Percentiles rank a stretch among this genome's conserved stretches.
Conservation (phyloP, 2,888 invertebrate genomes). For the Catocala sponsa region DNA sequence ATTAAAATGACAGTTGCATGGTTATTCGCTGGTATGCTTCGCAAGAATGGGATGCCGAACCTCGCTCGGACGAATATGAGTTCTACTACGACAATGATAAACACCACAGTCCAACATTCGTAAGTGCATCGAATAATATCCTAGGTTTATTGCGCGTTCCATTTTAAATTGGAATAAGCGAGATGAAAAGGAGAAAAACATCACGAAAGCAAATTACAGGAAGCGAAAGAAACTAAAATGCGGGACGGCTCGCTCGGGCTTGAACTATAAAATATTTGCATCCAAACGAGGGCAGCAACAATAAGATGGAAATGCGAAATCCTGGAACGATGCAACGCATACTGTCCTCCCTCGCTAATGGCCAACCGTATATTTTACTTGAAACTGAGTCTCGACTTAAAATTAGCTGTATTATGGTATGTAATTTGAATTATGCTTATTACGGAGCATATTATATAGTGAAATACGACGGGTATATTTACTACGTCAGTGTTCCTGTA, state of each 20-base stretch:
- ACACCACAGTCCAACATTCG: slow-evolving; percentile 31
- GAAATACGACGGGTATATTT: slow-evolving; percentile 25
- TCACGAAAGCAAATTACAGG: slow-evolving; percentile 76
- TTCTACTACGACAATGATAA: slow-evolving; percentile 42
- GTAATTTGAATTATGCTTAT: slow-evolving; percentile 45
- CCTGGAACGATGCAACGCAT: slow-evolving; percentile 69
- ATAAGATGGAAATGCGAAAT: slow-evolving; percentile 81
- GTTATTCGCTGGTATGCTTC: slow-evolving; percentile 44
- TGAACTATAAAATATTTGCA: slow-evolving; percentile 84
- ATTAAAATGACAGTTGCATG: slow-evolving; percentile 52
- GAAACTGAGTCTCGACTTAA: slow-evolving; percentile 41
- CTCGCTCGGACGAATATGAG: slow-evolving; percentile 35
- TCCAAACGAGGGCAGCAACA: slow-evolving; percentile 80
- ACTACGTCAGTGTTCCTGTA: slow-evolving; percentile 23
- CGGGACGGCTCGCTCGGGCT: slow-evolving; percentile 69
- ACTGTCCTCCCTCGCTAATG: slow-evolving; percentile 64
- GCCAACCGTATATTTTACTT: slow-evolving; percentile 57
- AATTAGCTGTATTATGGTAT: slow-evolving; percentile 52
- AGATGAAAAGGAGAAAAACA: slow-evolving; percentile 69
- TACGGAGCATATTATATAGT: slow-evolving; percentile 30
- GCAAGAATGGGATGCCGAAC: slow-evolving; percentile 37
- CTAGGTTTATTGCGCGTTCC: slow-evolving; percentile 66
- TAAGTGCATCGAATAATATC: slow-evolving; percentile 55
- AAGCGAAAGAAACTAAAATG: slow-evolving; percentile 78
- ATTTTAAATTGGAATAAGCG: slow-evolving; percentile 75